Conservation (phyloP, 2,888 invertebrate species). For the Athrips mouffetella region DNA sequence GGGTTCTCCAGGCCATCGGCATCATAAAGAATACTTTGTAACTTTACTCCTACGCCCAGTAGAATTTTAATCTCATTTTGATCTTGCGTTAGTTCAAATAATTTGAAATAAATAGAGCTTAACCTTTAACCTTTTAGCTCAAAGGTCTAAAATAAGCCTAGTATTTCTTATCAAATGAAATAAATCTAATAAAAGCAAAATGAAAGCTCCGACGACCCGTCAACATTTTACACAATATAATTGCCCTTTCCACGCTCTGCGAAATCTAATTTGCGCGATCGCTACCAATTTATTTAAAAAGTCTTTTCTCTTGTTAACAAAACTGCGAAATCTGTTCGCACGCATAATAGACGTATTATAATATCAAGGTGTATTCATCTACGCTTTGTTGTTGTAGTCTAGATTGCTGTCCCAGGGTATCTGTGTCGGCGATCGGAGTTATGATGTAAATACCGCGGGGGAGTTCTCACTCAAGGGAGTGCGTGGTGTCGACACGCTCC, state of each 20-base stretch:
- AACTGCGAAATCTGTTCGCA: conserved; percentile 1
- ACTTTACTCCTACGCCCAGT: too few species aligned
- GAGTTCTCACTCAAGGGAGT: conserved; percentile 29
- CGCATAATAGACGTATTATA: conserved; percentile 6
- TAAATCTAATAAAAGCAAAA: conserved; percentile 20
- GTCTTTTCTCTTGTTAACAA: not conserved
- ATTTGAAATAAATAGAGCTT: too few species aligned
- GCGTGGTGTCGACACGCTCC: conserved; percentile 32
- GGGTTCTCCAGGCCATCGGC: too few species aligned
- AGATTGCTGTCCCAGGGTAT: conserved; percentile 8
- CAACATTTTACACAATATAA: not conserved
- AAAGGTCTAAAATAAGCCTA: too few species aligned
- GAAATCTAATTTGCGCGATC: conserved; percentile 4
- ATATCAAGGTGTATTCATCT: conserved; percentile 16
- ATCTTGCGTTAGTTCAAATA: too few species aligned
- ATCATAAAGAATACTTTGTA: too few species aligned
- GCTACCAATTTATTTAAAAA: conserved; percentile 2
- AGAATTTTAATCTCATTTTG: too few species aligned
- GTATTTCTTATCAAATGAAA: too few species aligned
- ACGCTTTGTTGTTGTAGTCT: conserved; percentile 18
- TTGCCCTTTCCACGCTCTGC: not conserved
- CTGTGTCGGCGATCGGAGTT: conserved; percentile 10
- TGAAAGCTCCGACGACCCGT: not conserved
- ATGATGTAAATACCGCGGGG: conserved; percentile 8
- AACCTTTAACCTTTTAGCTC: too few species aligned